These are phyloP conservation scores for Dicentrarchus labrax DNA, from an alignment of 2,113 vertebrate species.

Conservation along the genomic window DNA sequence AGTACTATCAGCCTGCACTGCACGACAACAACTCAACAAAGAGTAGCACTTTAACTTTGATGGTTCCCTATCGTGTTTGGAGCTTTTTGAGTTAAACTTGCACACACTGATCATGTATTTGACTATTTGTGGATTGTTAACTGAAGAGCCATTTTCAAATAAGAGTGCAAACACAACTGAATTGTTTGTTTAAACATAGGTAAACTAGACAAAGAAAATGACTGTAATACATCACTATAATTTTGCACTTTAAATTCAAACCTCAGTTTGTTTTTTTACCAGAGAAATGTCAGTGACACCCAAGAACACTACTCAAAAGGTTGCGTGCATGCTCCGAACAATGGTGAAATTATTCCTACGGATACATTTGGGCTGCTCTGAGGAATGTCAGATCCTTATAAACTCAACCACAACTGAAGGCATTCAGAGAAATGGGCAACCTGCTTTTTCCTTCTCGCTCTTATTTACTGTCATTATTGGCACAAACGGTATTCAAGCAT, in stretches of 20 bases:
- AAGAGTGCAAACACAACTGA: constrained; percentile 18
- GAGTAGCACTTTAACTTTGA: constrained; percentile 28
- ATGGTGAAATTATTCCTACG: constrained; percentile 50
- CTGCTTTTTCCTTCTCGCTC: background rate
- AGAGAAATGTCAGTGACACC: constrained; percentile 4
- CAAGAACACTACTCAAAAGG: constrained; percentile 14
- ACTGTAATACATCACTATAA: background rate
- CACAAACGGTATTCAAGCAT: constrained; percentile 66
- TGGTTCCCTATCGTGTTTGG: background rate
- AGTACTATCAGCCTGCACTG: constrained; percentile 32
- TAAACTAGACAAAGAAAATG: background rate
- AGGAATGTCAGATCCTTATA: constrained; percentile 47
- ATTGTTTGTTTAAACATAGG: background rate
- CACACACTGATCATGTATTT: background rate
- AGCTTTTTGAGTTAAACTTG: constrained; percentile 1
- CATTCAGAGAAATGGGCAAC: constrained; percentile 16
- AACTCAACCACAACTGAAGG: constrained; percentile 50
- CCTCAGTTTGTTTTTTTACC: background rate
- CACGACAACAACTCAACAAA: constrained; percentile 44
- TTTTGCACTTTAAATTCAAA: constrained; percentile 8
- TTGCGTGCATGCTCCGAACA: constrained; percentile 22
- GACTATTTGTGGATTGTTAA: constrained; percentile 5
- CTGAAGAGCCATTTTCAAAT: constrained; percentile 1
- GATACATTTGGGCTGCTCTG: constrained; percentile 45
- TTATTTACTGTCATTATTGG: constrained; percentile 29